These are phyloP conservation scores for Heteromurus nitidus DNA, from an alignment of 2,888 invertebrate species.

Conservation along the genomic window DNA sequence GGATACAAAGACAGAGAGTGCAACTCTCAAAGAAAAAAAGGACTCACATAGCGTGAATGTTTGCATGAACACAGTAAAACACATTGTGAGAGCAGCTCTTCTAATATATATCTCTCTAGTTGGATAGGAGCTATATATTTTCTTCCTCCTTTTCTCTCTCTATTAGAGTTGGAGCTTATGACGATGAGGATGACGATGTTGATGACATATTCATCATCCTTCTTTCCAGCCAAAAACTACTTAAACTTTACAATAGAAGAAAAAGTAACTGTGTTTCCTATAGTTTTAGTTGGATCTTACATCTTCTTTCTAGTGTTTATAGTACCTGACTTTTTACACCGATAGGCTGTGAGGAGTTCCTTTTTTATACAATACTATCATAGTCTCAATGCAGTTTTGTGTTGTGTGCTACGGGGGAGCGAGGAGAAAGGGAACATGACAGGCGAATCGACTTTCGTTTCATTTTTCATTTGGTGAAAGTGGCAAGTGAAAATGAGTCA, in stretches of 20 bases:
- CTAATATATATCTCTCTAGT: too few species aligned
- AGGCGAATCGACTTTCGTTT: not conserved
- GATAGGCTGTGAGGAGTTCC: not conserved
- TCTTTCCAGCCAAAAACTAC: too few species aligned
- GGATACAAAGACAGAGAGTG: not conserved
- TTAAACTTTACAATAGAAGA: not conserved
- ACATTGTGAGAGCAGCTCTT: too few species aligned
- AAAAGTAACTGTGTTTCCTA: not conserved
- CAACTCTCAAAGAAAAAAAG: not conserved
- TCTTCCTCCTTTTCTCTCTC: not conserved
- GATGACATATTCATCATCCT: constrained; percentile 27
- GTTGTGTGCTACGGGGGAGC: too few species aligned
- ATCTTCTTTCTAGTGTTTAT: not conserved
- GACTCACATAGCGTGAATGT: not conserved
- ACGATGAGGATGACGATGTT: too few species aligned
- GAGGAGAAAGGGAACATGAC: constrained; percentile 1
- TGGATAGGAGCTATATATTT: not conserved
- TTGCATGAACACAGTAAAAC: not conserved
- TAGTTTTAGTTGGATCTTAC: too few species aligned
- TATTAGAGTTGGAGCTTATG: too few species aligned
- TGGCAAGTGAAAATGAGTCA: constrained; percentile 8
- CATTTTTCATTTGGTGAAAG: not conserved
- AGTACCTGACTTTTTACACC: constrained; percentile 1
- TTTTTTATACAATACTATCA: not conserved
- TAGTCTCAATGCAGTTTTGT: too few species aligned